These are phyloP conservation scores for Lathamus discolor DNA, from an alignment of 2,113 vertebrate genomes.

Conservation along the genomic window DNA sequence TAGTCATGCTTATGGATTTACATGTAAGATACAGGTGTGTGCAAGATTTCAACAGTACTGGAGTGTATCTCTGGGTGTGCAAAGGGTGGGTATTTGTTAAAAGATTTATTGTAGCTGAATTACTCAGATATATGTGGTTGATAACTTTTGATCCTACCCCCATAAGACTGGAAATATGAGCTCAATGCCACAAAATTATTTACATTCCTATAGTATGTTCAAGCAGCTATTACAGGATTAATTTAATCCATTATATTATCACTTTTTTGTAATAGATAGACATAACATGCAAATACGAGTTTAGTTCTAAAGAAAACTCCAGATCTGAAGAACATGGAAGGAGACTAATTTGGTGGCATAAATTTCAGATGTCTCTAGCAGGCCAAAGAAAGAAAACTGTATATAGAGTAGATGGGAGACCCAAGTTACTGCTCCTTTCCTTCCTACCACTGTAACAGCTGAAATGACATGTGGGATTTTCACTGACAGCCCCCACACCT, in stretches of 20 bases:
- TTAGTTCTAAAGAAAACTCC: conserved; percentile 11
- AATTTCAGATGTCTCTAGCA: background rate
- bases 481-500: background rate
- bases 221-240: conserved; percentile 44
- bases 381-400: background rate
- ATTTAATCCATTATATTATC: conserved; percentile 31
- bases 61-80: background rate
- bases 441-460: background rate
- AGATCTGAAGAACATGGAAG: background rate
- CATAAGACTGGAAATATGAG: conserved; percentile 26
- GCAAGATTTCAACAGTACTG: conserved; percentile 15
- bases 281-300: background rate
- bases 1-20: background rate
- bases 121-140: conserved; percentile 22
- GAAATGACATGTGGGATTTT: background rate
- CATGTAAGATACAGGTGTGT: background rate
- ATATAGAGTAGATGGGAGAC: background rate
- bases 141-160: conserved; percentile 41
- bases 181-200: conserved; percentile 22
- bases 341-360: background rate
- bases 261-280: background rate
- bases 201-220: conserved; percentile 14
- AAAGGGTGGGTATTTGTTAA: conserved; percentile 8
- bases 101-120: conserved; percentile 40
- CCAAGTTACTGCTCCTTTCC: background rate